Percentiles rank a stretch among this genome's conserved stretches.
Conservation (phyloP, 2,113 vertebrate species). For the Lontra canadensis region DNA sequence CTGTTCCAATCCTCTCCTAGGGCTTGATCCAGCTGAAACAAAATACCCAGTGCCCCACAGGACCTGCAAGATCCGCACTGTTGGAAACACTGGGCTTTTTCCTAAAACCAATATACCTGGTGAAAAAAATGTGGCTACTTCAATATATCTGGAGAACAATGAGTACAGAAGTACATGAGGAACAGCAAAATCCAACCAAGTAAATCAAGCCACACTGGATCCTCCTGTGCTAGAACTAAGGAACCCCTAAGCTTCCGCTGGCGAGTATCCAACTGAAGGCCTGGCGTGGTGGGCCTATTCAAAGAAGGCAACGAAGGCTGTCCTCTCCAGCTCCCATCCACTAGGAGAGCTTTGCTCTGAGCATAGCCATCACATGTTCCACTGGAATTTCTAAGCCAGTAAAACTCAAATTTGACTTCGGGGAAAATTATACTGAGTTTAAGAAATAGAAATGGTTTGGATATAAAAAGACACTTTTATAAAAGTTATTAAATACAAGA, state of each 20-base stretch:
- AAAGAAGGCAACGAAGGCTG: background rate
- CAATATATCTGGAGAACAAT: background rate
- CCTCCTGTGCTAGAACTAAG: background rate
- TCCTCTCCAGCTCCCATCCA: background rate
- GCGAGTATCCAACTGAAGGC: background rate
- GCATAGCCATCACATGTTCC: background rate
- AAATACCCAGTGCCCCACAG: constrained; percentile 55
- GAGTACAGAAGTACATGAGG: background rate
- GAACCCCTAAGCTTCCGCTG: background rate
- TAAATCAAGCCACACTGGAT: background rate
- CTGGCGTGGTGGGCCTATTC: background rate
- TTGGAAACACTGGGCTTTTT: background rate
- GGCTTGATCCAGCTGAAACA: constrained; percentile 60
- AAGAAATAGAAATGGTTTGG: background rate
- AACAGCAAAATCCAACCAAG: background rate
- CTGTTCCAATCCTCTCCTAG: constrained; percentile 65
- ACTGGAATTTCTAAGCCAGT: background rate
- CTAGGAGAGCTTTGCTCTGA: background rate
- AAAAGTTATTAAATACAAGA: background rate
- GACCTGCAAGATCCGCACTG: constrained; percentile 15
- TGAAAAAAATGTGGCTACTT: background rate
- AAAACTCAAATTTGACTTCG: constrained; percentile 19
- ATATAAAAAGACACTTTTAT: background rate
- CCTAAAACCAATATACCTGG: background rate
- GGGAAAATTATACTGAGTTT: background rate